Base-by-base conservation (phyloP, 2,113 vertebrate genomes). In the Centropus bengalensis region DNA sequence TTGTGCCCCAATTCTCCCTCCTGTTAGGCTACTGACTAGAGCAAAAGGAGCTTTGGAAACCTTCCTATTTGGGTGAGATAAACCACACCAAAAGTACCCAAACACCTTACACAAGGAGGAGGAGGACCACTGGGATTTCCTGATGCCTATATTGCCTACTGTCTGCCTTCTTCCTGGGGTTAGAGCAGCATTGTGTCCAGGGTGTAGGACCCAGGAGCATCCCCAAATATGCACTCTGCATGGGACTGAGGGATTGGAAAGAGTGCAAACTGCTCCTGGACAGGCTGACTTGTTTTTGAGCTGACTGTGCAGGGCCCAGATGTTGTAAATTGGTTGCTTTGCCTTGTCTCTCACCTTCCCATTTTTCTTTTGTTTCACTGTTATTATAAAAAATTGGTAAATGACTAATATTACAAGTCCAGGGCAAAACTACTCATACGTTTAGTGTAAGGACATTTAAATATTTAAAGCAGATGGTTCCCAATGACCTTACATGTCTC, bases 401-500 rank as follows among this genome's bases (percentile, higher is more conserved):
- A 86, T 18, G 78, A 49, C 74, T 93, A 93, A 95, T 66, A 93
- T 93, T 96, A 96, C 91, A 97, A 97, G 94, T 96, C 87, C 77
- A 97, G 94, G 92, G 85, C 93, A 94, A 96, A 97, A 94, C 51
- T 92, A 94, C 93, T 97, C 78, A 95, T 54, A 82, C 94, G 38
- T 95, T 96, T 81, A 96, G 49, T 93, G 94, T 96, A 95, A 95
- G 67, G 90, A 95, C 93, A 92, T 94, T 96, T 97, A 95, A 94
- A 95, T 97, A 95, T 88, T 96, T 94, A 97, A 96, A 98, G 86
- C 94, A 97, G 97, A 96, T 96, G 91, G 77, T 91, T 96, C 96
- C 82, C 95, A 93, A 51, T 97, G 96, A 97, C 97, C 97, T 97
- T 97, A 97, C 94, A 96, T 93, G 96, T 95, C 97, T 96, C 96